Percentiles rank a stretch among this genome's conserved stretches.
Evolutionary conservation across 2,888 invertebrate species (phyloP).

Genomic region (Ichneumoninae sp.): DNA sequence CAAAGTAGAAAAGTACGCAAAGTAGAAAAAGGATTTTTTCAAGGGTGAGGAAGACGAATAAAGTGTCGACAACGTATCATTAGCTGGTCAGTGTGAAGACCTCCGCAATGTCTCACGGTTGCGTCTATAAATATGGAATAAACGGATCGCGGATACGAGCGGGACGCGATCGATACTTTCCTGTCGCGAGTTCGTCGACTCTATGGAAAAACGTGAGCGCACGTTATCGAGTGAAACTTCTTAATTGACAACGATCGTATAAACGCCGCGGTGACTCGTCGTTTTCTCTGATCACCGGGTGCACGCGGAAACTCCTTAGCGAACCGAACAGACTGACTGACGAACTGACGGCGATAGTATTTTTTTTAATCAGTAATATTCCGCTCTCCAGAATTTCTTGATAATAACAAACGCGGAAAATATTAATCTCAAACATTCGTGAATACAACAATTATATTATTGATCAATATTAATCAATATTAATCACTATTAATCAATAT

Average conservation of each 20-base stretch:
- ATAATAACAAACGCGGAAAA: no score
- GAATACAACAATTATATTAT: no score
- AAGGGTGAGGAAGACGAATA: background rate
- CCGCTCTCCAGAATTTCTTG: no score
- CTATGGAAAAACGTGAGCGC: conserved; percentile 49
- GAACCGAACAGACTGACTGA: background rate
- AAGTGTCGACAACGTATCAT: background rate
- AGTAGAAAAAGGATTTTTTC: background rate
- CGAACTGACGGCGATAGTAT: background rate
- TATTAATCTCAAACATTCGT: background rate
- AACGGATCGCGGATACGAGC: background rate
- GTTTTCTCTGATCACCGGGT: conserved; percentile 49
- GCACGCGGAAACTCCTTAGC: background rate
- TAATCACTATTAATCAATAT: no score
- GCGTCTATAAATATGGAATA: background rate
- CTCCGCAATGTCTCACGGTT: no score
- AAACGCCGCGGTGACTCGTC: conserved; percentile 30
- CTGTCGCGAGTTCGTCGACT: conserved; percentile 60
- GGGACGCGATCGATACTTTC: conserved; percentile 46
- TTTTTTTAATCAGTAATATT: background rate
- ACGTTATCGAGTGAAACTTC: conserved; percentile 58
- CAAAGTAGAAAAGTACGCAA: background rate
- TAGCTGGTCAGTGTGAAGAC: background rate
- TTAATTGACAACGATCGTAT: conserved; percentile 50
- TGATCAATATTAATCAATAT: no score